Percentiles rank a stretch among this genome's conserved stretches.
Evolutionary conservation across 2,888 invertebrate genomes (phyloP).

Genomic region (Eupithecia abbreviata): DNA sequence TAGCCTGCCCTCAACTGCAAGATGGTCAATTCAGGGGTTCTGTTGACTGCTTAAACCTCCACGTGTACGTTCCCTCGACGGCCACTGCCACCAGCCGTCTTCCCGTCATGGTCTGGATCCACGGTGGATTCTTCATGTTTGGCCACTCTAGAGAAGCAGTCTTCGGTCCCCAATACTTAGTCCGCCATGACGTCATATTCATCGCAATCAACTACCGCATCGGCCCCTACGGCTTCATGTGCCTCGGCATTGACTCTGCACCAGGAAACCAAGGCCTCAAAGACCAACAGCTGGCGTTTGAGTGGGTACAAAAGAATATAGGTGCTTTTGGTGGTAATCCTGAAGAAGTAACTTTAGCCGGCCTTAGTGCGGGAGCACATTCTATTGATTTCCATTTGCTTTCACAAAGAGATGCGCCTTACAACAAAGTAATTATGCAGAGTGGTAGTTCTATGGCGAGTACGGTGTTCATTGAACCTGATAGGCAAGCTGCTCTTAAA

Average conservation of each 20-base stretch:
- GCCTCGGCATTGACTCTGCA: slow-evolving; percentile 56
- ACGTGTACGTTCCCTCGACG: slow-evolving; percentile 57
- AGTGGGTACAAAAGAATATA: slow-evolving; percentile 64
- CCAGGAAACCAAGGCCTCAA: slow-evolving; percentile 68
- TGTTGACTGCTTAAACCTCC: slow-evolving; percentile 60
- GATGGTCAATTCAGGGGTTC: slow-evolving; percentile 45
- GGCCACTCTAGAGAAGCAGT: slow-evolving; percentile 49
- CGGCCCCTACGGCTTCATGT: slow-evolving; percentile 69
- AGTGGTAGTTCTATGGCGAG: slow-evolving; percentile 55
- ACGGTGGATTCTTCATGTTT: slow-evolving; percentile 57
- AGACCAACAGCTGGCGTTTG: slow-evolving; percentile 61
- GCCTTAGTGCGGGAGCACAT: slow-evolving; percentile 60
- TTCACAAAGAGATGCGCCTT: slow-evolving; percentile 54
- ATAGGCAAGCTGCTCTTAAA: slow-evolving; percentile 50
- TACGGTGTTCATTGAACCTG: slow-evolving; percentile 49
- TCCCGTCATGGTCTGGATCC: slow-evolving; percentile 62
- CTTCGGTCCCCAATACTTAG: slow-evolving; percentile 57
- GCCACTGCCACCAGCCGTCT: slow-evolving; percentile 51
- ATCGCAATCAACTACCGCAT: slow-evolving; percentile 62
- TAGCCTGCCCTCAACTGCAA: slow-evolving; percentile 61
- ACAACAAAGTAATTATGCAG: slow-evolving; percentile 58
- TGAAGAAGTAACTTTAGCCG: slow-evolving; percentile 59
- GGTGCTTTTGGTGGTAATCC: slow-evolving; percentile 63
- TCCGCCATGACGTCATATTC: slow-evolving; percentile 61
- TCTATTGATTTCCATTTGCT: slow-evolving; percentile 61